Evolutionary conservation across 2,797 vertebrate genomes (phyloP), one percentile per base, ranked within the genome.

Genomic region (Pangasius djambal): DNA sequence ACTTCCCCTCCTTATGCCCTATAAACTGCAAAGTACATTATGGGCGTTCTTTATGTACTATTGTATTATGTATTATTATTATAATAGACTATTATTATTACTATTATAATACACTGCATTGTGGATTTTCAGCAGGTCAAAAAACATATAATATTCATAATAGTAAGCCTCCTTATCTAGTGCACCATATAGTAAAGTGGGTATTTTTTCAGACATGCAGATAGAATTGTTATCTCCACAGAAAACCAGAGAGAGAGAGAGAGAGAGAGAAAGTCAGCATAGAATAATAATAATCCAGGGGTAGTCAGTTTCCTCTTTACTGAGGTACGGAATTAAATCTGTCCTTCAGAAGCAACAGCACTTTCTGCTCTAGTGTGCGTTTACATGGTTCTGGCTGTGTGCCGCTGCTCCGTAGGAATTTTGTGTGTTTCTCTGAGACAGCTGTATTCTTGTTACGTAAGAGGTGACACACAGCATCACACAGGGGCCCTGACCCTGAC

Each of bases 371-470:
- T 50, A 82, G 40, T 83, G 78, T 88, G 48, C 77, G 34, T 57
- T 31, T 1, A 22, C 40, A 48, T 61, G 52, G 65, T 82, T 87
- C 67, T 86, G 72, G 63, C 16, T n/a, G 48, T 87, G 37, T 86
- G 86, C 65, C 81, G 59, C 40, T 67, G 86, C 88, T 91, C 91
- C 50, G 79, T 50, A 78, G 86, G 87, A 88, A 88, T 77, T 89
- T 86, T 2, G 8, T 52, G 37, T 78, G 65, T 74, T 69, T 90
- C 83, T 88, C 78, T 75, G 74, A 92, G 89, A 92, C 89, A 93
- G 90, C 91, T 93, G 92, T 92, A 92, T 94, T 82, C 85, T 90
- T 20, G 84, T 90, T 89, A 90, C 83, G 74, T 89, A 84, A 92
- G 92, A 91, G 90, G 55, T 92, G 89, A 91, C 90, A 92, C 89